phyloP scores from a whole-genome alignment of 2,888 invertebrate species.

The Epirrita christyi region DNA sequence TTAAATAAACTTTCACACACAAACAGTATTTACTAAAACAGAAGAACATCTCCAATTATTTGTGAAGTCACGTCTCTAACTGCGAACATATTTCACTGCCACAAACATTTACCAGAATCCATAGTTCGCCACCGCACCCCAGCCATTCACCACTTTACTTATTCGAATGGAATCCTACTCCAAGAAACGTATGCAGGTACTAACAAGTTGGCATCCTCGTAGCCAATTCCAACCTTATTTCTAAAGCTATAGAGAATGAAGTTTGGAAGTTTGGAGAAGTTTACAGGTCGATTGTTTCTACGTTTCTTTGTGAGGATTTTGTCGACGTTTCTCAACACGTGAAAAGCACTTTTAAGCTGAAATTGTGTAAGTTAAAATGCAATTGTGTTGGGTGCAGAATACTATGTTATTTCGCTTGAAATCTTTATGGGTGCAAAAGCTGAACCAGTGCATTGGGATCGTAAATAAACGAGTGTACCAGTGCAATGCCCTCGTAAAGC shows the following conservation, averaged over 20 bases:
- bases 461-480: slow-evolving; percentile 5
- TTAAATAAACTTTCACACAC: neutral
- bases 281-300: slow-evolving; percentile 4
- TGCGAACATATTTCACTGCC: slow-evolving; percentile 33
- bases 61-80: slow-evolving; percentile 5
- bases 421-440: slow-evolving; percentile 8
- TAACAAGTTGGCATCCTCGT: neutral
- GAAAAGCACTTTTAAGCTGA: slow-evolving; percentile 38
- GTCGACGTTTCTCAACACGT: slow-evolving; percentile 29
- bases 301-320: slow-evolving; percentile 38
- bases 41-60: slow-evolving; percentile 8
- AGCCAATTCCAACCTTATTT: slow-evolving; percentile 13
- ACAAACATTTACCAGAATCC: slow-evolving; percentile 32
- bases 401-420: slow-evolving; percentile 14
- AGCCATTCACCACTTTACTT: slow-evolving; percentile 25
- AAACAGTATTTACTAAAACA: neutral
- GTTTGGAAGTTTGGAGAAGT: neutral
- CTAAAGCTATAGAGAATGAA: neutral
- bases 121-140: slow-evolving; percentile 26
- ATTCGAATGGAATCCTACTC: slow-evolving; percentile 17
- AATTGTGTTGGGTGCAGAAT: slow-evolving; percentile 37
- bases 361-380: slow-evolving; percentile 25
- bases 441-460: slow-evolving; percentile 11
- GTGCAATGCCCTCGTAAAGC: too few species aligned
- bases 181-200: slow-evolving; percentile 13